Conservation (phyloP, 2,113 vertebrate species). For the Nothobranchius kuhntae region DNA sequence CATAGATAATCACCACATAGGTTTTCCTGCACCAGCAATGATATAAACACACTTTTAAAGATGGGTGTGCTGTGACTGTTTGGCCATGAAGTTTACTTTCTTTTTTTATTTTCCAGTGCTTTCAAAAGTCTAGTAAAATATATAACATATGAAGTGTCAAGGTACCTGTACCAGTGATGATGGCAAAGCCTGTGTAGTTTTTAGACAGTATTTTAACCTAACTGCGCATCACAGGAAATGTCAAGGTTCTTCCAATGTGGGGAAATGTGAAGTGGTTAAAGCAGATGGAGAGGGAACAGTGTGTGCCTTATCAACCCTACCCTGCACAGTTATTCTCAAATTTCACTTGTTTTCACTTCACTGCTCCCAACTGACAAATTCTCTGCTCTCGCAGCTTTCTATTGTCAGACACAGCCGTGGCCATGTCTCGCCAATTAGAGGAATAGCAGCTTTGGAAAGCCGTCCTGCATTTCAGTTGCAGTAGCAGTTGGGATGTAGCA, state of each 20-base stretch:
- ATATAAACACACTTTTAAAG: slow-evolving; percentile 17
- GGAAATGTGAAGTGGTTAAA: slow-evolving; percentile 38
- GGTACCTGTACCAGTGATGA: slow-evolving; percentile 29
- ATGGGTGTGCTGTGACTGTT: slow-evolving; percentile 22
- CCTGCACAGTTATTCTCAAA: slow-evolving; percentile 50
- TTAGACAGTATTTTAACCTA: slow-evolving; percentile 19
- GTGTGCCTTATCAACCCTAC: slow-evolving; percentile 25
- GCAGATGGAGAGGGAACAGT: slow-evolving; percentile 54
- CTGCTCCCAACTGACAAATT: slow-evolving; percentile 60
- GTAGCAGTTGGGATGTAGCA: slow-evolving; percentile 49
- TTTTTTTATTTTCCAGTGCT: slow-evolving; percentile 16
- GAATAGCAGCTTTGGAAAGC: slow-evolving; percentile 40
- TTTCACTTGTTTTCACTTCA: slow-evolving; percentile 64
- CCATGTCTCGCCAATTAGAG: slow-evolving; percentile 62
- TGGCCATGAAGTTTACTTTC: slow-evolving; percentile 14
- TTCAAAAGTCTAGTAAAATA: slow-evolving; percentile 8
- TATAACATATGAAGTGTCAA: not conserved
- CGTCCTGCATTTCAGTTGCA: slow-evolving; percentile 33
- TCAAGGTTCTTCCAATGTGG: slow-evolving; percentile 11
- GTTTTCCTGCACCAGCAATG: slow-evolving; percentile 10
- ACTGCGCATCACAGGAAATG: slow-evolving; percentile 18
- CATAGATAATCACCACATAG: slow-evolving; percentile 18
- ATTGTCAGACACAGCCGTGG: slow-evolving; percentile 48
- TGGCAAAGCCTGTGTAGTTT: slow-evolving; percentile 6
- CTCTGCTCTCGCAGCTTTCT: slow-evolving; percentile 49